phyloP scores from a whole-genome alignment of 2,888 invertebrate species.

The Chrysolina oricalcia region DNA sequence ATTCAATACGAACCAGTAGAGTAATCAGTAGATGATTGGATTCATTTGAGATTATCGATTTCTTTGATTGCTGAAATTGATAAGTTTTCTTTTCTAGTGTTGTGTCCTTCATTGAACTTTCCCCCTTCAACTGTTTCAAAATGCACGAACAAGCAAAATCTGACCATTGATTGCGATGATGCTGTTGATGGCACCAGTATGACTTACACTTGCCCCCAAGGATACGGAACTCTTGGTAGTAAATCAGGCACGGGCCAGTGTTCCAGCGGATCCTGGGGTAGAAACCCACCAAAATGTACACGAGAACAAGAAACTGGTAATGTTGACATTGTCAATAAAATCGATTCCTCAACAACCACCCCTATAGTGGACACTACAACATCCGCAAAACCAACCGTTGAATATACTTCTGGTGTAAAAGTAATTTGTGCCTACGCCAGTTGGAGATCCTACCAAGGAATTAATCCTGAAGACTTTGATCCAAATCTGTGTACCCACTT shows the following conservation, averaged over 20 bases:
- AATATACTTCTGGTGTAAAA: constrained; percentile 39
- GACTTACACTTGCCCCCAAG: constrained; percentile 23
- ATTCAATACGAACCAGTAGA: no score
- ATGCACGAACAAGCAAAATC: constrained; percentile 16
- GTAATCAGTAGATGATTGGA: no score
- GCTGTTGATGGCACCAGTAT: constrained; percentile 19
- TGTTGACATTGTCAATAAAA: not conserved
- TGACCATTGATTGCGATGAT: constrained; percentile 16
- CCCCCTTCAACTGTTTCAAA: constrained; percentile 9
- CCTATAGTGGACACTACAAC: not conserved
- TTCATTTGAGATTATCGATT: no score
- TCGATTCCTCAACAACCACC: constrained; percentile 5
- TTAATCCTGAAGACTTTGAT: constrained; percentile 55
- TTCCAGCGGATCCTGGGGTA: constrained; percentile 27
- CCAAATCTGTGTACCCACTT: constrained; percentile 57
- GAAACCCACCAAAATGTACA: not conserved
- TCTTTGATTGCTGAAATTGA: no score
- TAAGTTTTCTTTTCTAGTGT: not conserved
- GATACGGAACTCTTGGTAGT: not conserved
- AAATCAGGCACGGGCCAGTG: constrained; percentile 13
- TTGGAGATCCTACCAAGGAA: constrained; percentile 54
- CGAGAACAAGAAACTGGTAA: not conserved
- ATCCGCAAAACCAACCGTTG: not conserved
- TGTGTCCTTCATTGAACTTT: constrained; percentile 14
- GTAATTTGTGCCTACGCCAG: constrained; percentile 60